Evolutionary conservation across 2,113 vertebrate genomes (phyloP).

Genomic region (Gyps fulvus): DNA sequence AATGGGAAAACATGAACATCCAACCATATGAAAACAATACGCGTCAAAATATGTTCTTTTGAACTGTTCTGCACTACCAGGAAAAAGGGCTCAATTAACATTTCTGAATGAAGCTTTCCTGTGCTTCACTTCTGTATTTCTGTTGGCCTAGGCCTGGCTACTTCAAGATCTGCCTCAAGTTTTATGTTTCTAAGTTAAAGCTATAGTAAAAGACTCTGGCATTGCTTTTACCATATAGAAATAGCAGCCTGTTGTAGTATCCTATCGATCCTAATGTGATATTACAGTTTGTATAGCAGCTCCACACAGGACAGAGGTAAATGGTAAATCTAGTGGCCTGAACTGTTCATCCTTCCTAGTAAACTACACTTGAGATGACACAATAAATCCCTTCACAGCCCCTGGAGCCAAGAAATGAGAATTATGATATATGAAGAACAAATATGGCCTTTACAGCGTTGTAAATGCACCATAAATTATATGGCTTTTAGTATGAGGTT

Average conservation of each 20-base stretch:
- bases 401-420: conserved; percentile 18
- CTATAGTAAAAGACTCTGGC: not conserved
- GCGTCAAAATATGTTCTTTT: not conserved
- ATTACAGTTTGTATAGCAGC: not conserved
- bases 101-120: not conserved
- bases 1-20: not conserved
- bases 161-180: not conserved
- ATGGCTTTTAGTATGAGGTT: conserved; percentile 23
- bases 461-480: conserved; percentile 55
- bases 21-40: not conserved
- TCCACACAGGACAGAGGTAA: not conserved
- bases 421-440: conserved; percentile 52
- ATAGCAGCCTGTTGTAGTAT: not conserved
- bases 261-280: not conserved
- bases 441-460: conserved; percentile 8
- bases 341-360: conserved; percentile 7
- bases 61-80: not conserved
- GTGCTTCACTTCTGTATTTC: not conserved
- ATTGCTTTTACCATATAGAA: not conserved
- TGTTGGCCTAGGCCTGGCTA: not conserved
- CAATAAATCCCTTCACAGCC: conserved; percentile 55
- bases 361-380: conserved; percentile 60
- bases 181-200: not conserved
- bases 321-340: conserved; percentile 3
- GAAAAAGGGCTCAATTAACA: not conserved